phyloP scores from a whole-genome alignment of 2,113 vertebrate genomes.

The Arenaria interpres region DNA sequence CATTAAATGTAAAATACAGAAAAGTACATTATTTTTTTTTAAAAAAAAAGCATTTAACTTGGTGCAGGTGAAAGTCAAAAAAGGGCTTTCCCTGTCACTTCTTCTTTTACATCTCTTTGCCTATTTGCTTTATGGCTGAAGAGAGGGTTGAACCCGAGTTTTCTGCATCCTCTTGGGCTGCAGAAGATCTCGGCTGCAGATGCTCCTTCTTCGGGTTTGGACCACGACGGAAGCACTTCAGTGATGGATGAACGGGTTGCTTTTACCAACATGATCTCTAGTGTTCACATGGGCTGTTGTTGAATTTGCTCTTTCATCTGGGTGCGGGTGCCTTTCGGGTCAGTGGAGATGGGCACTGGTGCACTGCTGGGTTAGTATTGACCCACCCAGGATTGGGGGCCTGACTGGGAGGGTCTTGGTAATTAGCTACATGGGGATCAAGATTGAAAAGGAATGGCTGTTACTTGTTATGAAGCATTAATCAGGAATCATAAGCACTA shows the following conservation, averaged over 20 bases:
- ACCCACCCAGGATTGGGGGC: not conserved
- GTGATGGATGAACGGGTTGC: not conserved
- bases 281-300: fast-evolving
- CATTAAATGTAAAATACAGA: not conserved
- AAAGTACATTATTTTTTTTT: not conserved
- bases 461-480: not conserved
- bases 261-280: fast-evolving
- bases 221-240: fast-evolving
- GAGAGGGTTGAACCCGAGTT: not conserved
- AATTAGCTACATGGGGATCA: fast-evolving
- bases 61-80: not conserved
- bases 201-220: not conserved
- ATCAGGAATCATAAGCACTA: not conserved
- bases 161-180: not conserved
- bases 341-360: not conserved
- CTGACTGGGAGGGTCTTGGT: not conserved
- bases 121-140: not conserved
- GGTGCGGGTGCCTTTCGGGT: not conserved
- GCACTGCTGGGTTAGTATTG: fast-evolving
- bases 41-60: not conserved
- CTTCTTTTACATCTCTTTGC: not conserved
- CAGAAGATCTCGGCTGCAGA: not conserved
- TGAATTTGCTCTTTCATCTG: not conserved
- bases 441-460: not conserved
- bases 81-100: not conserved